Percentiles rank a stretch among this genome's conserved stretches.
These are phyloP conservation scores for Ctenodactylus gundi DNA, from an alignment of 2,113 vertebrate species.

Conservation along the genomic window DNA sequence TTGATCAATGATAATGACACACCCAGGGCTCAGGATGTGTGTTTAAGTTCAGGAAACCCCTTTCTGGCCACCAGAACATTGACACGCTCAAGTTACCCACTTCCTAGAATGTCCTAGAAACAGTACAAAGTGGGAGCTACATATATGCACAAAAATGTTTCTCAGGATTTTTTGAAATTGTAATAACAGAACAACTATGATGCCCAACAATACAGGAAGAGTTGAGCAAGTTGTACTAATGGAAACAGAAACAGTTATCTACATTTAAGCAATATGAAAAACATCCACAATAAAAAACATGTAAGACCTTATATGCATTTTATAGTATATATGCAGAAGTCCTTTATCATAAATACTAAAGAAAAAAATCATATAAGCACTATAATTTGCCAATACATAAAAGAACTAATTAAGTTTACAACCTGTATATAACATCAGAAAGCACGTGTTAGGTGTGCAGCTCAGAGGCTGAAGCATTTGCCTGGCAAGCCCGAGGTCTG, in stretches of 20 bases:
- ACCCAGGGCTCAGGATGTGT: too few species aligned
- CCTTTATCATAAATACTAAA: neutral
- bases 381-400: neutral
- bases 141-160: neutral
- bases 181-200: neutral
- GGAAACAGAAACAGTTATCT: neutral
- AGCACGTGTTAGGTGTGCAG: too few species aligned
- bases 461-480: too few species aligned
- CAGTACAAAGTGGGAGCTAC: fast-evolving
- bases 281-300: neutral
- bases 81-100: fast-evolving
- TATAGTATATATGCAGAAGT: neutral
- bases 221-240: neutral
- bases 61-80: neutral
- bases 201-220: neutral
- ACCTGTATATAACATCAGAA: neutral
- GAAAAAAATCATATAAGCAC: neutral
- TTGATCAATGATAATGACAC: fast-evolving
- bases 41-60: neutral
- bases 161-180: neutral
- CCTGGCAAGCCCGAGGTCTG: too few species aligned
- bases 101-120: neutral
- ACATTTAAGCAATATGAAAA: neutral
- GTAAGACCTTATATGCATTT: neutral
- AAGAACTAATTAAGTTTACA: neutral